Conservation (phyloP, 2,888 invertebrate genomes). For the Amorpha juglandis region DNA sequence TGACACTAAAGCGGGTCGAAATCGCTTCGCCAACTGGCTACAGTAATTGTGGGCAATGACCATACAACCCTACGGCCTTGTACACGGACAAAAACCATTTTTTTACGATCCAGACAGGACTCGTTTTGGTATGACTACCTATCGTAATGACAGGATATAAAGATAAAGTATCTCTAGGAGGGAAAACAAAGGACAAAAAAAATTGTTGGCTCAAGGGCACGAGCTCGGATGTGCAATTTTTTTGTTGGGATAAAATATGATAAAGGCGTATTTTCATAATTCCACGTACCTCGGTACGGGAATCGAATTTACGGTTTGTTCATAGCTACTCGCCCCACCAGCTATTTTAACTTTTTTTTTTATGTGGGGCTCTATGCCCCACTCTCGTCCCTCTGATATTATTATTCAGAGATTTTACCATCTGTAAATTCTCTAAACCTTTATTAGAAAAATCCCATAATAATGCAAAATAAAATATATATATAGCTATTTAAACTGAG, state of each 20-base stretch:
- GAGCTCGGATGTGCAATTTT: not conserved
- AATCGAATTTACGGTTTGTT: no score
- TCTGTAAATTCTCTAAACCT: no score
- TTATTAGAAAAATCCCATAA: no score
- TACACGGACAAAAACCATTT: slow-evolving; percentile 3
- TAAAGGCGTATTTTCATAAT: not conserved
- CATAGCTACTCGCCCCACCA: no score
- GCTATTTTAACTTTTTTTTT: no score
- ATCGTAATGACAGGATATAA: slow-evolving; percentile 12
- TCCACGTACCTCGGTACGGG: no score
- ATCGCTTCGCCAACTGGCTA: not conserved
- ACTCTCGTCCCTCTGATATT: no score
- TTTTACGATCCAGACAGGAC: slow-evolving; percentile 20
- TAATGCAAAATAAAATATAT: no score
- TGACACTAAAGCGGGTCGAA: not conserved
- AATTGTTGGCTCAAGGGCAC: not conserved
- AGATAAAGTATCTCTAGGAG: slow-evolving; percentile 13
- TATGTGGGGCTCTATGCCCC: no score
- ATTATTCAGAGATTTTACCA: no score
- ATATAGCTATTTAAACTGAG: no score
- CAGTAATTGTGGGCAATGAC: slow-evolving; percentile 5
- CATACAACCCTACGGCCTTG: slow-evolving; percentile 12
- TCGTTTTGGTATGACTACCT: not conserved
- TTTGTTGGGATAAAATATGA: not conserved
- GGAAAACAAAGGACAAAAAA: not conserved